A percentile compares a stretch with the other conserved stretches of the same genome.
Evolutionary conservation across 2,113 vertebrate genomes (phyloP).

Genomic region (Calidris pygmaea): DNA sequence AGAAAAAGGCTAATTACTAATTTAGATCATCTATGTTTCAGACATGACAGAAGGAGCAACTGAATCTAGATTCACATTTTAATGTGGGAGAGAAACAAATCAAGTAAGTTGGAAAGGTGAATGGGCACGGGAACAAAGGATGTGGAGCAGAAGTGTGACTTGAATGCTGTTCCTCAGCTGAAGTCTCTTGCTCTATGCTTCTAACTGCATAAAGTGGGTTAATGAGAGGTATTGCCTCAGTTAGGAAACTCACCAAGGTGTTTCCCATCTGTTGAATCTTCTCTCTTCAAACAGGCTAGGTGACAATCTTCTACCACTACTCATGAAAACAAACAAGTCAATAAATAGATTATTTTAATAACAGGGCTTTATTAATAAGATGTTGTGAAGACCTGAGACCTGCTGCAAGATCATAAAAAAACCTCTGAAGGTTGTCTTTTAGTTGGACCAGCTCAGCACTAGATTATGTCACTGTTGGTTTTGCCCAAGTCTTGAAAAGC

Average conservation of each 20-base stretch:
- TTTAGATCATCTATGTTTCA: not conserved
- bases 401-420: not conserved
- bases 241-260: not conserved
- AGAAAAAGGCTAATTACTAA: not conserved
- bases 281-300: conserved; percentile 31
- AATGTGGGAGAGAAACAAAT: not conserved
- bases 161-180: not conserved
- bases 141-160: not conserved
- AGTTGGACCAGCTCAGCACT: not conserved
- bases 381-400: not conserved
- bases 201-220: not conserved
- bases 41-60: not conserved
- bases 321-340: conserved; percentile 22
- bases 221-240: not conserved
- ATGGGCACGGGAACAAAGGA: not conserved
- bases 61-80: not conserved
- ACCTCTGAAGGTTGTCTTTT: not conserved
- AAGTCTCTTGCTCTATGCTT: not conserved
- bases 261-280: not conserved
- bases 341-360: conserved; percentile 26
- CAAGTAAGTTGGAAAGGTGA: not conserved
- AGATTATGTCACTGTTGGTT: not conserved
- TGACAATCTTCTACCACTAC: conserved; percentile 28
- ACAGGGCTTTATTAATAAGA: not conserved
- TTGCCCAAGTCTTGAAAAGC: not conserved